These are phyloP conservation scores for Zosterops hypoxanthus DNA, from an alignment of 2,113 vertebrate genomes.

Conservation along the genomic window DNA sequence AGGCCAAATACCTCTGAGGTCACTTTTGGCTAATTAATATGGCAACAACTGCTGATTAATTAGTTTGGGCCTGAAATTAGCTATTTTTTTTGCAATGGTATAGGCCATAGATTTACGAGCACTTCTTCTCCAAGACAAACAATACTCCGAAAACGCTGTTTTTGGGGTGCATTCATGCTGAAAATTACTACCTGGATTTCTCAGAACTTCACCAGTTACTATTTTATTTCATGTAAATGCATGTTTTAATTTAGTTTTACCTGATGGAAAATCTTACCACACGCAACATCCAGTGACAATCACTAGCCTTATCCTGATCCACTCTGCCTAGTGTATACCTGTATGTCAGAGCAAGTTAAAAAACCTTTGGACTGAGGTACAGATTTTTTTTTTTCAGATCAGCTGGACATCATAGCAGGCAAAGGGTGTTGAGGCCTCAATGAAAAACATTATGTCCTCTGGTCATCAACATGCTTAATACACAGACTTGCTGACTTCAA, in stretches of 20 bases:
- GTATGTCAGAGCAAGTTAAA: not conserved
- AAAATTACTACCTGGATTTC: slow-evolving; percentile 38
- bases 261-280: not conserved
- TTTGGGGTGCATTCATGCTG: not conserved
- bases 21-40: slow-evolving; percentile 62
- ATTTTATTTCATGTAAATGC: not conserved
- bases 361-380: not conserved
- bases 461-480: not conserved
- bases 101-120: not conserved
- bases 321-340: not conserved
- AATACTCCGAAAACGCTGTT: slow-evolving; percentile 5
- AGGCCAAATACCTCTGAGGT: slow-evolving; percentile 36
- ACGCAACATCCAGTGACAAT: not conserved
- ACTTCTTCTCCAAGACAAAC: slow-evolving; percentile 44
- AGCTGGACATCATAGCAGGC: not conserved
- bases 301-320: not conserved
- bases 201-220: not conserved
- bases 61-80: slow-evolving; percentile 27
- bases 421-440: not conserved
- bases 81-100: not conserved
- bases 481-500: not conserved
- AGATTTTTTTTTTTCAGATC: not conserved
- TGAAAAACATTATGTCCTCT: not conserved
- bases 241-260: not conserved
- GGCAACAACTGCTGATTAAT: slow-evolving; percentile 64